Base-by-base conservation (phyloP, 2,888 invertebrate genomes). In the Aromia moschata region DNA sequence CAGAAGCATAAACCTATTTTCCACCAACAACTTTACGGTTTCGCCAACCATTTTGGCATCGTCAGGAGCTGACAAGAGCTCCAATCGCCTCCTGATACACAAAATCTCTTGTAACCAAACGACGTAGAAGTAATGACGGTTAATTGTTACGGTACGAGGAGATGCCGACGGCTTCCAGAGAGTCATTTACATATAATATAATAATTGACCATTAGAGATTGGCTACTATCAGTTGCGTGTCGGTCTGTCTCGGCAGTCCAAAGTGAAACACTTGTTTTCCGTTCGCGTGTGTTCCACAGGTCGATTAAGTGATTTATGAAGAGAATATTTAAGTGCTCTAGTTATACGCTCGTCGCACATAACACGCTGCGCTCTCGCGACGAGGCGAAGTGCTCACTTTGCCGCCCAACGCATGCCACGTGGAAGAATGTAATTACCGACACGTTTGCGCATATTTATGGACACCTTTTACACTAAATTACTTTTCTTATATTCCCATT, bases 271-370 rank as follows among this genome's bases (percentile, higher is more conserved):
- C 49, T 49, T 49, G 49, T 49, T 49, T 49, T 25, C 38, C 10
- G 49, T 38, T 61, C 61, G 58, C 62, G 62, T 58, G 62, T 58
- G 62, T 55, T 56, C 52, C 46, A 54, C 46, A 56, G 41, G 54
- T 58, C 65, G 70, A 70, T 70, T 68, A 70, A 70, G 70, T 70
- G 68, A 70, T 70, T 70, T 68, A 66, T 64, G 63, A 64, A 51
- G 64, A 66, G 61, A 56, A 61, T 61, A 61, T 59, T 62, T 64
- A 67, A 70, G 70, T 69, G 70, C 65, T 68, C 68, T 67, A 64
- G 67, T 69, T 70, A 68, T 66, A 60, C 62, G 60, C 62, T 57
- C 65, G 47, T 65, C 65, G 49, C 65, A 63, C 63, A 62, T 63
- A 51, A 64, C 55, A 61, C 51, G 56, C 61, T 53, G 45, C 38